Evolutionary conservation across 2,797 vertebrate genomes (phyloP).

Genomic region (Poecilia velifera): DNA sequence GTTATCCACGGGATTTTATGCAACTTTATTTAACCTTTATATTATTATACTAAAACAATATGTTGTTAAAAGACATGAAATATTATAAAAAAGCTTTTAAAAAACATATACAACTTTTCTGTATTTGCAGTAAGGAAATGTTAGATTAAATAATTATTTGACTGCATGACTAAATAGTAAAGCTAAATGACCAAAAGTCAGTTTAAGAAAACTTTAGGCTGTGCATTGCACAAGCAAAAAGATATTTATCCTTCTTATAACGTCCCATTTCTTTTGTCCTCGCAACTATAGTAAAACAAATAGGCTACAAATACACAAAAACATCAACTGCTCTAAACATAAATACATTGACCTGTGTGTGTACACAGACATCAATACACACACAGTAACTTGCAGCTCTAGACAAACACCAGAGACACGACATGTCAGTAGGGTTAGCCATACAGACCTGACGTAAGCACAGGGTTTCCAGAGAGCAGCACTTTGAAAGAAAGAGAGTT

Average conservation of each 20-base stretch:
- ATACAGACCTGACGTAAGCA: constrained; percentile 86
- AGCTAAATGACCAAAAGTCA: neutral
- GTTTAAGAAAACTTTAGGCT: neutral
- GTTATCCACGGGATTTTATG: neutral
- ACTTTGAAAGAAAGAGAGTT: constrained; percentile 82
- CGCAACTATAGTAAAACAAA: constrained; percentile 68
- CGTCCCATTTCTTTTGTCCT: constrained; percentile 27
- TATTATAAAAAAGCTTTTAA: neutral
- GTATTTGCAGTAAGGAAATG: neutral
- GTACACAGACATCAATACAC: constrained; percentile 54
- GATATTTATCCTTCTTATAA: neutral
- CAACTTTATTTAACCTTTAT: neutral
- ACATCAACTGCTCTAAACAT: constrained; percentile 52
- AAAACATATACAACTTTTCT: neutral
- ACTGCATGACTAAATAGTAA: neutral
- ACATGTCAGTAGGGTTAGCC: constrained; percentile 69
- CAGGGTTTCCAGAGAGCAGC: constrained; percentile 85
- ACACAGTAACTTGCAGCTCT: constrained; percentile 56
- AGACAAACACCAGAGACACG: constrained; percentile 57
- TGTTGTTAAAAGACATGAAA: neutral
- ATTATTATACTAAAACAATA: neutral
- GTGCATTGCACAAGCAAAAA: neutral
- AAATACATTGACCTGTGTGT: constrained; percentile 48
- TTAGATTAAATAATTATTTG: neutral
- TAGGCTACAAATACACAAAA: constrained; percentile 42